Evolutionary conservation across 2,888 invertebrate genomes (phyloP), one percentile per base, ranked within the genome.

Genomic region (Drosophila atroscutellata): DNA sequence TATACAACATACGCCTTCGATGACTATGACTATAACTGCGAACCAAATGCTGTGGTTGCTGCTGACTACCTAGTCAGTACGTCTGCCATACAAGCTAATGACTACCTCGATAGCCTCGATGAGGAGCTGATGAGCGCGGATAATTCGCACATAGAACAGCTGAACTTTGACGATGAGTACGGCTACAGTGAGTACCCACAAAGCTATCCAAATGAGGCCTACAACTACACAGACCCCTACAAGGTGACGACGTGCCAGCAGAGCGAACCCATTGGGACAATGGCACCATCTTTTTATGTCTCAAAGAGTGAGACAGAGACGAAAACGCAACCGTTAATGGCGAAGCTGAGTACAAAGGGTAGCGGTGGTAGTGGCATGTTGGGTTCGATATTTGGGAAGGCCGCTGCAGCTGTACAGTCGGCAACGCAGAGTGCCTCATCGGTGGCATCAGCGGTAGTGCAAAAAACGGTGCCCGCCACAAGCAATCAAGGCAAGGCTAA

Each of bases 341-440:
- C 34, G 9, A 73, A 68, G 9, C 39, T 50, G 24, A 34, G 11
- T 34, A 36, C 26, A 39, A 42, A 54, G 37, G 47, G 32, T 30
- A 51, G 69, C 6, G 72, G 81, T 32, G 78, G 84, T 34, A 85
- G 92, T 32, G 86, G 92, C 13, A 85, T 92, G 90, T 90, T 92
- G 42, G 92, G 92, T n/a, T 92, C 91, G 6, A 90, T 92, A 61
- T 83, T 92, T 54, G 92, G 90, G 0, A 92, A 92, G 72, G 92
- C 92, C 18, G 92, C 92, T 50, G 92, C 92, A 32, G 92, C 92
- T 9, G 91, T 92, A 45, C 92, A 92, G 74, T 90, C 92, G 6
- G 92, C 92, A 3, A 88, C 92, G 0, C 91, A 91, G 62, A 83
- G 91, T 24, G 91, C 92, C 36, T 85, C 89, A 9, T 77, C 90